Percentiles rank a stretch among this genome's conserved stretches.
Conservation (phyloP, 2,888 invertebrate species). For the Tridacna gigas region DNA sequence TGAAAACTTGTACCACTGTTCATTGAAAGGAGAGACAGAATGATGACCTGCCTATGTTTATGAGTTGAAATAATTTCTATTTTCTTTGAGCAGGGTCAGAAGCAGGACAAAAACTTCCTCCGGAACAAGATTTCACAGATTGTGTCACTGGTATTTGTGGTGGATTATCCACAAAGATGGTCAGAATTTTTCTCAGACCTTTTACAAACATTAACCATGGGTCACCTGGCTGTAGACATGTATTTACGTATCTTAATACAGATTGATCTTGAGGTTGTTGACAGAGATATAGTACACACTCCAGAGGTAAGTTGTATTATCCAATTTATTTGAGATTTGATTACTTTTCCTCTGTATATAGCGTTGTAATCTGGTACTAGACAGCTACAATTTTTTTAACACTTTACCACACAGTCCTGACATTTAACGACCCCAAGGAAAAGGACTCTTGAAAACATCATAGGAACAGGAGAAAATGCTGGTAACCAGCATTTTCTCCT, state of each 20-base stretch:
- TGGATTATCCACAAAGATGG: slow-evolving; percentile 86
- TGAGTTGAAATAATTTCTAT: background rate
- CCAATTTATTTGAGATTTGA: no score
- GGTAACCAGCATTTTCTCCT: no score
- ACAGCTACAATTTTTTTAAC: no score
- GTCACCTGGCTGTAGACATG: slow-evolving; percentile 85
- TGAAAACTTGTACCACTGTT: no score
- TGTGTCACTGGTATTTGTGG: slow-evolving; percentile 86
- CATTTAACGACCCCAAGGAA: no score
- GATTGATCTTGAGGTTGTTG: slow-evolving; percentile 87
- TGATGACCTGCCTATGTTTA: no score
- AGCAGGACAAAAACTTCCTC: slow-evolving; percentile 84
- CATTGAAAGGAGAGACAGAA: no score
- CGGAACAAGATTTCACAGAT: slow-evolving; percentile 87
- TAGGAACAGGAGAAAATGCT: no score
- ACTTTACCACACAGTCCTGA: no score
- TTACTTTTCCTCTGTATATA: no score
- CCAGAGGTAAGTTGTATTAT: slow-evolving; percentile 76
- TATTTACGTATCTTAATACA: slow-evolving; percentile 86
- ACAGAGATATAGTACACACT: slow-evolving; percentile 85
- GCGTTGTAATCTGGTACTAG: no score
- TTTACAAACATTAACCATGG: slow-evolving; percentile 82
- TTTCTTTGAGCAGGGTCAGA: slow-evolving; percentile 41
- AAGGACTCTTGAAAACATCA: no score
- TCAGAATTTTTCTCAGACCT: slow-evolving; percentile 86